Percentiles rank a stretch among this genome's conserved stretches.
Conservation (phyloP, 1,140 invertebrate genomes). For the Lordiphosa mommai region DNA sequence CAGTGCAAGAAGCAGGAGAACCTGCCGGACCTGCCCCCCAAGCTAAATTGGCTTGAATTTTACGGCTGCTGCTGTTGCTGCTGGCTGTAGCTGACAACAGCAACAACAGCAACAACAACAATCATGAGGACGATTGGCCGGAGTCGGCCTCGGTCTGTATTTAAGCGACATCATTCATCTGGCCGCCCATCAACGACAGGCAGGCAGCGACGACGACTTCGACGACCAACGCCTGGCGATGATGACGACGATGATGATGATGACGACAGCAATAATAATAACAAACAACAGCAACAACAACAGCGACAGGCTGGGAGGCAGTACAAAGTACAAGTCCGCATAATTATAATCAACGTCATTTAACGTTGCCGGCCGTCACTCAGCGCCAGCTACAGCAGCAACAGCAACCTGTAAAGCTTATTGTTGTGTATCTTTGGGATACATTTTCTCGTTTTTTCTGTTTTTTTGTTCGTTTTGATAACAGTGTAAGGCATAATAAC, state of each 20-base stretch:
- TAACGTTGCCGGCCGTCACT: constrained; percentile 76
- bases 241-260: constrained; percentile 50
- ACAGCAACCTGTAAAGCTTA: constrained; percentile 50
- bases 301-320: constrained; percentile 32
- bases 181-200: constrained; percentile 69
- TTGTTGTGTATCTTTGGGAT: constrained; percentile 73
- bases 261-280: constrained; percentile 66
- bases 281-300: constrained; percentile 45
- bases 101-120: constrained; percentile 13
- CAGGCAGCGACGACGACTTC: constrained; percentile 32
- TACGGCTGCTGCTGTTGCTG: constrained; percentile 51
- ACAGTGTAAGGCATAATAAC: constrained; percentile 57
- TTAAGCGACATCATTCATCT: constrained; percentile 77
- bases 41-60: constrained; percentile 74
- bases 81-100: constrained; percentile 10
- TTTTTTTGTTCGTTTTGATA: constrained; percentile 43
- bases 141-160: constrained; percentile 53
- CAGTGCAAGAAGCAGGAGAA: constrained; percentile 42
- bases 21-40: constrained; percentile 54
- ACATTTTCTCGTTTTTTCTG: constrained; percentile 43
- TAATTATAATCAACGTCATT: constrained; percentile 78
- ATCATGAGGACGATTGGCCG: constrained; percentile 63
- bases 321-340: constrained; percentile 76
- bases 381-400: constrained; percentile 57
- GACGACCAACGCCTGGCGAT: constrained; percentile 37